These are phyloP conservation scores for Aphis craccivora DNA, from an alignment of 1,140 invertebrate species.

Conservation along the genomic window DNA sequence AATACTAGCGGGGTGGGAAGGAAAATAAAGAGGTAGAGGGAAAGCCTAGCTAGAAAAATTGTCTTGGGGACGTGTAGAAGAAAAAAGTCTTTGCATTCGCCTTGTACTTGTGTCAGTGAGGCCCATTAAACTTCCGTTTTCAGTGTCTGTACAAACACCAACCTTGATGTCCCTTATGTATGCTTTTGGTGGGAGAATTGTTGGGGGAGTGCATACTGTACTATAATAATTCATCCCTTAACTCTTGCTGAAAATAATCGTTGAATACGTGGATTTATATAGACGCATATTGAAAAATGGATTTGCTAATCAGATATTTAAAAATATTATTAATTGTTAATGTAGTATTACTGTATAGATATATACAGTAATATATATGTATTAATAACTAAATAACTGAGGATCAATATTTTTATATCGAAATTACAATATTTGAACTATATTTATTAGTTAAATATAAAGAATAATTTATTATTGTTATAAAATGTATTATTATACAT, in stretches of 20 bases:
- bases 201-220: not conserved
- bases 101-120: slow-evolving; percentile 20
- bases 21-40: not conserved
- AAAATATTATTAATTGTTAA: not conserved
- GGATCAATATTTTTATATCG: not conserved
- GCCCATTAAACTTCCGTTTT: slow-evolving; percentile 48
- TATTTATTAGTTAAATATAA: not conserved
- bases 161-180: not conserved
- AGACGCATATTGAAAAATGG: not conserved
- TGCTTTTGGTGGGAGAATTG: not conserved
- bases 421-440: not conserved
- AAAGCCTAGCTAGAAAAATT: slow-evolving; percentile 43
- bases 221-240: not conserved
- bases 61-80: slow-evolving; percentile 5
- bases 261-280: not conserved
- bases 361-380: too few species aligned
- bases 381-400: not conserved
- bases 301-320: not conserved
- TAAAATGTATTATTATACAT: not conserved
- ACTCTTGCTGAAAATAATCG: not conserved
- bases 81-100: slow-evolving; percentile 32
- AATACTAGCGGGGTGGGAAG: not conserved
- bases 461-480: not conserved
- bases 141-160: not conserved
- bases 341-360: not conserved